phyloP scores from a whole-genome alignment of 2,797 vertebrate genomes.

The Dromococcyx pavoninus region DNA sequence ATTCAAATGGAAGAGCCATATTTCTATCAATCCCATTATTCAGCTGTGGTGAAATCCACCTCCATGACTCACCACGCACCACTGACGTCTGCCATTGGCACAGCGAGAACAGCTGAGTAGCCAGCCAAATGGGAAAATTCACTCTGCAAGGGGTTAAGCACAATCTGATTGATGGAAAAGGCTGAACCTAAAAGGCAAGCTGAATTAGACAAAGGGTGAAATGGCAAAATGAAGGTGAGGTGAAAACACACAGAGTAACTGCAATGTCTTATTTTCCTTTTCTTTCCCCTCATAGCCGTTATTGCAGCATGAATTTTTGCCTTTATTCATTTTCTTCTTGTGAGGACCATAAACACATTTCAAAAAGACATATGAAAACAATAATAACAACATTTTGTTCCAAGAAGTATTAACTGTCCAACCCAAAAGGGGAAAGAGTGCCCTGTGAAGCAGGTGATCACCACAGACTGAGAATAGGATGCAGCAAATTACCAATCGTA shows the following conservation, averaged over 20 bases:
- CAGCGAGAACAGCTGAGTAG: fast-evolving
- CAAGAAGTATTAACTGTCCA: not conserved
- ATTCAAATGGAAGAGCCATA: not conserved
- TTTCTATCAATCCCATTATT: fast-evolving
- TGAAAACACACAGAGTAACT: not conserved
- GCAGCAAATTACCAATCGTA: fast-evolving
- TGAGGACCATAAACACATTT: not conserved
- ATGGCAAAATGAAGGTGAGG: not conserved
- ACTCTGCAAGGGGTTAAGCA: not conserved
- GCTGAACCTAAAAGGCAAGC: not conserved
- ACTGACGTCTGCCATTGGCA: fast-evolving
- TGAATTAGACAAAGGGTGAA: not conserved
- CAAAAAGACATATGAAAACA: not conserved
- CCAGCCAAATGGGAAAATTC: not conserved
- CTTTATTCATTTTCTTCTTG: not conserved
- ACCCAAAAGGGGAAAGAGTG: not conserved
- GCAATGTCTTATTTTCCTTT: not conserved
- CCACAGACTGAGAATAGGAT: not conserved
- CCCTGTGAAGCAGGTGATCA: not conserved
- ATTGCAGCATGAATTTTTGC: not conserved
- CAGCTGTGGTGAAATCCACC: not conserved
- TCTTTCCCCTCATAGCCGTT: fast-evolving
- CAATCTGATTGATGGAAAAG: fast-evolving
- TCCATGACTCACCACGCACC: fast-evolving
- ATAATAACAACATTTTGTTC: not conserved